phyloP scores from a whole-genome alignment of 2,113 vertebrate species.

The Hylia prasina region DNA sequence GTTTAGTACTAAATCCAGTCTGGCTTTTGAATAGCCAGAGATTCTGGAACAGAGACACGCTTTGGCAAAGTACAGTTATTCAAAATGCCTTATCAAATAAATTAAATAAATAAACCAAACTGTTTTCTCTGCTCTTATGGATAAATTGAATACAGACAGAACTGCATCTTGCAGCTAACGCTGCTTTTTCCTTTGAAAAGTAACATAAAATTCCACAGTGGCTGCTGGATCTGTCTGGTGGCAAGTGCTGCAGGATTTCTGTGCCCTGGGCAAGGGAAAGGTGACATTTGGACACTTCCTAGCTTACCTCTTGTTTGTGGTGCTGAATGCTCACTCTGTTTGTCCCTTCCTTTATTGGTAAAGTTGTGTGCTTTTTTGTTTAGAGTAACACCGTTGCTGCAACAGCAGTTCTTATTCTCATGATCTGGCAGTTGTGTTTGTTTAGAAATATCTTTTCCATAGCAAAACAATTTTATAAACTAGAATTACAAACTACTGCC shows the following conservation, averaged over 20 bases:
- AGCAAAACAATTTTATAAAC: background rate
- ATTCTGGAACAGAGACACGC: constrained; percentile 33
- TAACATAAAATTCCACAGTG: background rate
- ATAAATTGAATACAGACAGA: background rate
- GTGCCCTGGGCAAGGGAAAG: background rate
- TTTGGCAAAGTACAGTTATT: constrained; percentile 11
- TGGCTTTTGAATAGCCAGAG: constrained; percentile 37
- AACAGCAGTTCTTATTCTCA: background rate
- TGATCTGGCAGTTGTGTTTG: background rate
- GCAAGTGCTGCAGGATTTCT: background rate
- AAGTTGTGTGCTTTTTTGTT: background rate
- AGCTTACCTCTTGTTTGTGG: background rate
- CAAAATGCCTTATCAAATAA: constrained; percentile 38
- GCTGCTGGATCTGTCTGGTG: background rate
- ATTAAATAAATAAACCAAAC: constrained; percentile 41
- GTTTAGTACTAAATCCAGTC: constrained; percentile 57
- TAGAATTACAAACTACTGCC: background rate
- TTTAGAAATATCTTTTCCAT: background rate
- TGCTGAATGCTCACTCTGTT: background rate
- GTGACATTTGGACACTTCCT: background rate
- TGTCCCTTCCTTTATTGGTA: background rate
- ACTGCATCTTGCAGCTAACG: background rate
- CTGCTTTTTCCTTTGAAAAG: background rate
- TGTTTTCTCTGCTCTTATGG: background rate
- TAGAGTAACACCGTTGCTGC: background rate